A percentile compares a stretch with the other conserved stretches of the same genome.
These are phyloP conservation scores for Parazoanthus atlanticus DNA, from an alignment of 92 coral and sea anemone genomes.

Conservation along the genomic window DNA sequence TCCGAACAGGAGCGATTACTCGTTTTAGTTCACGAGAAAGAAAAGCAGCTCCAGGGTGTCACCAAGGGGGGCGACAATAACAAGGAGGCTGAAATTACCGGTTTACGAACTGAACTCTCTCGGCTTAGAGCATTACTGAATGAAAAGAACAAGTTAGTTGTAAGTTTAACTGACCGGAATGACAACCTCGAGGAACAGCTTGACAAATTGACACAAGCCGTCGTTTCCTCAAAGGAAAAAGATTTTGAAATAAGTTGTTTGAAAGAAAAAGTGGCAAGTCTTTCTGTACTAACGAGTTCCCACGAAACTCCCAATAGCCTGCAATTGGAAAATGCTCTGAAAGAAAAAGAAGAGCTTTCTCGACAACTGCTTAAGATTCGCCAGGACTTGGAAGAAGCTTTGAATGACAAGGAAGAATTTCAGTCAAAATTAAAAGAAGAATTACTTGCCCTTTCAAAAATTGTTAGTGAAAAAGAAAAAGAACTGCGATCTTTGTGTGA, in stretches of 20 bases:
- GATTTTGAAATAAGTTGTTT: slow-evolving; percentile 82
- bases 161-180: slow-evolving; percentile 27
- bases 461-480: slow-evolving; percentile 75
- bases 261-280: slow-evolving; percentile 78
- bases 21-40: slow-evolving; percentile 83
- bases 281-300: slow-evolving; percentile 65
- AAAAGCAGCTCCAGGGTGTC: slow-evolving; percentile 61
- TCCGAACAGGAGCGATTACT: slow-evolving; percentile 90
- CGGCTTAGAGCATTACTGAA: slow-evolving; percentile 45
- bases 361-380: slow-evolving; percentile 58
- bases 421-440: slow-evolving; percentile 85
- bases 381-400: slow-evolving; percentile 72
- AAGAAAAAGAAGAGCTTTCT: slow-evolving; percentile 79
- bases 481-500: slow-evolving; percentile 57
- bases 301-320: slow-evolving; percentile 55
- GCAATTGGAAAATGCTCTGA: slow-evolving; percentile 68
- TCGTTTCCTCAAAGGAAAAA: slow-evolving; percentile 44
- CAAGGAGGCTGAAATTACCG: slow-evolving; percentile 17
- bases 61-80: slow-evolving; percentile 11
- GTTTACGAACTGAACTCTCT: slow-evolving; percentile 38
- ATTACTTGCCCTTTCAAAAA: slow-evolving; percentile 68
- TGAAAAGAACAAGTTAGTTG: slow-evolving; percentile 32
- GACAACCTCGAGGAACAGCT: slow-evolving; percentile 27
- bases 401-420: slow-evolving; percentile 69
- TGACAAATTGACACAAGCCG: slow-evolving; percentile 14